These are phyloP conservation scores for Branchipolynoe longqiensis DNA, from an alignment of 2,888 invertebrate species.

Conservation along the genomic window DNA sequence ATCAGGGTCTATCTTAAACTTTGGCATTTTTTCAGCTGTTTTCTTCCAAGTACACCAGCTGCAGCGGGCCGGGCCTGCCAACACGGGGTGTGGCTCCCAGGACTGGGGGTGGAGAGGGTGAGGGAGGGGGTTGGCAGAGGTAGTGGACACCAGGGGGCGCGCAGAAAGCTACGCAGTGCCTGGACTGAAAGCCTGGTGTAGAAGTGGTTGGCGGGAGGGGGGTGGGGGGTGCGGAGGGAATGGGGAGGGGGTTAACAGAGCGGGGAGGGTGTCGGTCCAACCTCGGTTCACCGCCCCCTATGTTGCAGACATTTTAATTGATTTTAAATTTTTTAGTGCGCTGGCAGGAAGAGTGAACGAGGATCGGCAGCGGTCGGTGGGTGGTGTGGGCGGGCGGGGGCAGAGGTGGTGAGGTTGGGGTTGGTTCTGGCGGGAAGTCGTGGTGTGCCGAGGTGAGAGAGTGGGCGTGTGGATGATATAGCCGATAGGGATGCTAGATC, in stretches of 20 bases:
- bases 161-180: no score
- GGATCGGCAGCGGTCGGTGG: background rate
- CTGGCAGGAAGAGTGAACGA: background rate
- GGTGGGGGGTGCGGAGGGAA: background rate
- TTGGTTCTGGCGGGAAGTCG: background rate
- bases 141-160: background rate
- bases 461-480: background rate
- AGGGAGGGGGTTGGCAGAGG: background rate
- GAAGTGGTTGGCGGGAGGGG: background rate
- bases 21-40: slow-evolving; percentile 51
- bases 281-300: background rate
- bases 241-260: background rate
- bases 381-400: background rate
- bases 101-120: background rate
- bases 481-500: background rate
- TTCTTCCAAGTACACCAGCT: slow-evolving; percentile 36
- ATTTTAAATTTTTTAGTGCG: slow-evolving; percentile 54
- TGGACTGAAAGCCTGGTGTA: no score
- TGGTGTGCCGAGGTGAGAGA: background rate
- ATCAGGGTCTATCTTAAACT: slow-evolving; percentile 46
- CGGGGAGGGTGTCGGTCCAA: background rate
- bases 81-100: background rate
- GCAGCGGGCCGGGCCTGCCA: slow-evolving; percentile 4
- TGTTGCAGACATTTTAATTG: slow-evolving; percentile 52
- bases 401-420: background rate